phyloP scores from a whole-genome alignment of 2,113 vertebrate species.

The Corythornis madagascariensis region DNA sequence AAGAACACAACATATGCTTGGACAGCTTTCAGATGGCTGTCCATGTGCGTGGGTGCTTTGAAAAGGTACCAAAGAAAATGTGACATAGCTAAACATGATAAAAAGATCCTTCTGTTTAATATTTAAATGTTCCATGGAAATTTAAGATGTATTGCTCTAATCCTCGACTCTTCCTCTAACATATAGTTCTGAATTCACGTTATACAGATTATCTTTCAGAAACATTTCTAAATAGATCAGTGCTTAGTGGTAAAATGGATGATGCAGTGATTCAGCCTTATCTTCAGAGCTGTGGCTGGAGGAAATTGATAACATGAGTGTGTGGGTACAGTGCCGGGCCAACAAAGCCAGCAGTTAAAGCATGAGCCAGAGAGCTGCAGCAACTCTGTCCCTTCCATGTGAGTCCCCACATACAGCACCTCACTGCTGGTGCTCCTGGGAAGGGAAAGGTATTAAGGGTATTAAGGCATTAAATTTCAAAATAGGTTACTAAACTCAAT shows the following conservation, averaged over 20 bases:
- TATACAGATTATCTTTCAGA: neutral
- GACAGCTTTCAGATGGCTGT: neutral
- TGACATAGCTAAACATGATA: neutral
- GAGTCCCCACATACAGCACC: neutral
- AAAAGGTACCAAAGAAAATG: neutral
- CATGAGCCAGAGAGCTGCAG: neutral
- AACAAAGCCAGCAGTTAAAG: neutral
- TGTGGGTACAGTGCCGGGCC: rapidly evolving
- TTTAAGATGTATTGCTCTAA: neutral
- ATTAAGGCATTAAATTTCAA: neutral
- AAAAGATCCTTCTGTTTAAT: neutral
- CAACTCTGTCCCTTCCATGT: neutral
- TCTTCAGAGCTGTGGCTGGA: neutral
- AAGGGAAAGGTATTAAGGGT: neutral
- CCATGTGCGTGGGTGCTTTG: neutral
- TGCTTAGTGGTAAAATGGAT: neutral
- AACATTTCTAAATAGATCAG: neutral
- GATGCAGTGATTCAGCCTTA: neutral
- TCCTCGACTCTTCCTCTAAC: neutral
- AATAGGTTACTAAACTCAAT: neutral
- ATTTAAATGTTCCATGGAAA: neutral
- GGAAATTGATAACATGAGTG: neutral
- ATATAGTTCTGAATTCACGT: neutral
- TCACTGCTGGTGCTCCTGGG: neutral
- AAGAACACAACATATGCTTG: neutral